Percentiles rank a stretch among this genome's conserved stretches.
phyloP scores from a whole-genome alignment of 2,888 invertebrate genomes.

The Homarus gammarus region DNA sequence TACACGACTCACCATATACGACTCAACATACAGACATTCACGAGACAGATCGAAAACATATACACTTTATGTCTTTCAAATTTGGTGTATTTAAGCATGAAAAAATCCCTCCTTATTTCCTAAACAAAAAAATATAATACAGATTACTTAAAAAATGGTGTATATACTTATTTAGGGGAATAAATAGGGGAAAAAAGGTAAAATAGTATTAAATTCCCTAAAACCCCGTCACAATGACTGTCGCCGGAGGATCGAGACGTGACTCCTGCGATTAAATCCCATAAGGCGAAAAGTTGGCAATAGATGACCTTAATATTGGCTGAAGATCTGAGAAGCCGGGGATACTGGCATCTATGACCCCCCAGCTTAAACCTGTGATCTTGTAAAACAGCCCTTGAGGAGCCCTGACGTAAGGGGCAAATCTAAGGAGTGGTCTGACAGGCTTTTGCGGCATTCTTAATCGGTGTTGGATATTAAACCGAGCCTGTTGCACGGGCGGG shows the following conservation, averaged over 20 bases:
- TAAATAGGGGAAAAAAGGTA: neutral
- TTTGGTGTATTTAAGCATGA: too few relatives aligned
- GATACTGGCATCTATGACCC: constrained; percentile 35
- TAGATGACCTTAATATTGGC: constrained; percentile 69
- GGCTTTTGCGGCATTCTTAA: constrained; percentile 66
- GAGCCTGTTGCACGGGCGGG: constrained; percentile 64
- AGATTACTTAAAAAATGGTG: too few relatives aligned
- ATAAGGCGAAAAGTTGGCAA: constrained; percentile 64
- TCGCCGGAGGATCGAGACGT: constrained; percentile 41
- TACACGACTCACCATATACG: too few relatives aligned
- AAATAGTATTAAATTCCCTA: constrained; percentile 8
- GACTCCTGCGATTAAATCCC: constrained; percentile 60
- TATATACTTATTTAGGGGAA: too few relatives aligned
- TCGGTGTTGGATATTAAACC: constrained; percentile 63
- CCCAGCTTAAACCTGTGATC: neutral
- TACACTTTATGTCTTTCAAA: too few relatives aligned
- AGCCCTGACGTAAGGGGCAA: constrained; percentile 35
- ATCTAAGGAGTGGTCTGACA: constrained; percentile 27
- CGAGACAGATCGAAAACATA: too few relatives aligned
- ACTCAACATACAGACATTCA: too few relatives aligned
- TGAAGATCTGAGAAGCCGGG: constrained; percentile 62
- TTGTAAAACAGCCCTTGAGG: constrained; percentile 39
- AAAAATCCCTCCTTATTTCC: too few relatives aligned
- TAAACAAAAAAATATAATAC: too few relatives aligned
- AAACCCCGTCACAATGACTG: constrained; percentile 38